Conservation (phyloP, 2,888 invertebrate genomes). For the Tryphoninae sp. region DNA sequence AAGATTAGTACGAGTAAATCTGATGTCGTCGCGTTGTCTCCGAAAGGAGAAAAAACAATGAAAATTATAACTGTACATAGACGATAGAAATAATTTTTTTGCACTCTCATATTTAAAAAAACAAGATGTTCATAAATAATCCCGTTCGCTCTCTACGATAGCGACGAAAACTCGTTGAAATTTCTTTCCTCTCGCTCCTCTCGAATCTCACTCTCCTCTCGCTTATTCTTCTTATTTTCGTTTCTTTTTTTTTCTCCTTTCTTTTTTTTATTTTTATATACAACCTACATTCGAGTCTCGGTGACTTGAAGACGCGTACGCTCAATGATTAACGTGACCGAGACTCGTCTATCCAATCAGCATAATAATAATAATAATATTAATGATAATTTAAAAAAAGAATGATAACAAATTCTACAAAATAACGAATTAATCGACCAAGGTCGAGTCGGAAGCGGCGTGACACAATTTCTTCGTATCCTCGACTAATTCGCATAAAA, state of each 20-base stretch:
- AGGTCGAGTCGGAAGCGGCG: slow-evolving; percentile 17
- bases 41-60: slow-evolving; percentile 11
- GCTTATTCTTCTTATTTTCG: slow-evolving; percentile 5
- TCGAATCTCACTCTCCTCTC: slow-evolving; percentile 18
- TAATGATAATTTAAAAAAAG: slow-evolving; percentile 18
- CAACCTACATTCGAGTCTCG: slow-evolving; percentile 6
- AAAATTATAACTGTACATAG: slow-evolving; percentile 52
- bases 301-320: background rate
- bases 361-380: slow-evolving; percentile 12
- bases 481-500: background rate
- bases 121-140: background rate
- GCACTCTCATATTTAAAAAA: slow-evolving; percentile 26
- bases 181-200: slow-evolving; percentile 2
- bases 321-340: slow-evolving; percentile 15
- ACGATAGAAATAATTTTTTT: slow-evolving; percentile 31
- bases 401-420: slow-evolving; percentile 31
- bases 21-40: slow-evolving; percentile 38
- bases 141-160: background rate
- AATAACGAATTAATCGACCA: slow-evolving; percentile 37
- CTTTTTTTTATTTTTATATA: too few relatives aligned
- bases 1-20: background rate
- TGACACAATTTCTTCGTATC: background rate
- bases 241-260: slow-evolving; percentile 28
- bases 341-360: slow-evolving; percentile 10
- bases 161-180: too few relatives aligned